Conservation (phyloP, 2,888 invertebrate species). For the Plutella xylostella region DNA sequence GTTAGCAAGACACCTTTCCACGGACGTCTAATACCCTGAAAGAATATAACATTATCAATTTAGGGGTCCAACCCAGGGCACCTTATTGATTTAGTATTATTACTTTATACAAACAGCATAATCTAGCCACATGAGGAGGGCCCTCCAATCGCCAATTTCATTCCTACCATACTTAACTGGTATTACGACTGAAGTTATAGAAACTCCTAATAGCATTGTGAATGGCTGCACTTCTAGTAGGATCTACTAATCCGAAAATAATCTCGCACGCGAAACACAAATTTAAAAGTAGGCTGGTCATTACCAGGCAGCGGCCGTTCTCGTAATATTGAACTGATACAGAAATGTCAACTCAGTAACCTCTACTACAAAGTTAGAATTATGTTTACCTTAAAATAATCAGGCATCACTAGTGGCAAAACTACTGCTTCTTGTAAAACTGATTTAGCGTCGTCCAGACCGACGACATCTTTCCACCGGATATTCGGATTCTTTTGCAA, state of each 20-base stretch:
- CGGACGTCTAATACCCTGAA: slow-evolving; percentile 58
- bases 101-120: too few species aligned
- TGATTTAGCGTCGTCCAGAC: slow-evolving; percentile 79
- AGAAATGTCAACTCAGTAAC: too few species aligned
- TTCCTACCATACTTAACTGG: too few species aligned
- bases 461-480: slow-evolving; percentile 84
- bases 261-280: slow-evolving; percentile 40
- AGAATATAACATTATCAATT: background rate
- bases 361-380: background rate
- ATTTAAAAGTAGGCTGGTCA: slow-evolving; percentile 31
- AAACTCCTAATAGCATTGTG: background rate
- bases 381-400: slow-evolving; percentile 80
- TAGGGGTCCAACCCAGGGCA: too few species aligned
- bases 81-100: too few species aligned
- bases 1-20: slow-evolving; percentile 82
- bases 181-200: too few species aligned
- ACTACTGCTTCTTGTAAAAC: slow-evolving; percentile 89
- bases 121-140: too few species aligned
- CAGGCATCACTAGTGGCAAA: slow-evolving; percentile 87
- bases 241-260: background rate
- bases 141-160: too few species aligned
- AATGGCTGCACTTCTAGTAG: background rate
- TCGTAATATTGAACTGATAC: too few species aligned
- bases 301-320: too few species aligned
- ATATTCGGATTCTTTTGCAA: slow-evolving; percentile 84